Conservation (phyloP, 2,113 vertebrate genomes). For the Ranitomeya imitator region DNA sequence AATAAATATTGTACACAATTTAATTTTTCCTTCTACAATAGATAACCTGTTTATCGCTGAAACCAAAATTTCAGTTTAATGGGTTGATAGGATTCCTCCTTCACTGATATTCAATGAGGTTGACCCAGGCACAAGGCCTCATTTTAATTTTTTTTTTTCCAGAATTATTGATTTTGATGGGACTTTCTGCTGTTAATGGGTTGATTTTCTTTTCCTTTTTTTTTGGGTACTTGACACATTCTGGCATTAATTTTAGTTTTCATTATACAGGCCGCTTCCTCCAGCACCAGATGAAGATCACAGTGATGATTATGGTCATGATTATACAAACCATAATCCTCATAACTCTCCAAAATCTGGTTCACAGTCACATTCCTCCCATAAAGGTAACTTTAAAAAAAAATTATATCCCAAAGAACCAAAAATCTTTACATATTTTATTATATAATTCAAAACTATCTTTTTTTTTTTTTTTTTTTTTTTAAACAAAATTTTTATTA, state of each 20-base stretch:
- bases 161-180: not conserved
- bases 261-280: slow-evolving; percentile 61
- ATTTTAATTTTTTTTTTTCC: not conserved
- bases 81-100: no score
- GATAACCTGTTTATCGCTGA: no score
- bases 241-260: not conserved
- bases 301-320: slow-evolving; percentile 60
- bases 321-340: slow-evolving; percentile 64
- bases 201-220: not conserved
- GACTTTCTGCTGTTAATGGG: not conserved
- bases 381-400: slow-evolving; percentile 69
- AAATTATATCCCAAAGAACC: no score
- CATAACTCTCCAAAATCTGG: slow-evolving; percentile 66
- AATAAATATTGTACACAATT: no score
- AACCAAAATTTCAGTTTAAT: no score
- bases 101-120: not conserved
- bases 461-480: no score
- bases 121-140: not conserved
- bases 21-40: no score
- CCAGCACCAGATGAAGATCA: slow-evolving; percentile 50
- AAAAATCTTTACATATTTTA: no score
- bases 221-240: not conserved
- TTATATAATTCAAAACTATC: no score
- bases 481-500: no score
- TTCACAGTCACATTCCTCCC: slow-evolving; percentile 71